Percentiles rank a stretch among this genome's conserved stretches.
phyloP scores from a whole-genome alignment of 2,797 vertebrate genomes.

The Brachyalestes nurse region DNA sequence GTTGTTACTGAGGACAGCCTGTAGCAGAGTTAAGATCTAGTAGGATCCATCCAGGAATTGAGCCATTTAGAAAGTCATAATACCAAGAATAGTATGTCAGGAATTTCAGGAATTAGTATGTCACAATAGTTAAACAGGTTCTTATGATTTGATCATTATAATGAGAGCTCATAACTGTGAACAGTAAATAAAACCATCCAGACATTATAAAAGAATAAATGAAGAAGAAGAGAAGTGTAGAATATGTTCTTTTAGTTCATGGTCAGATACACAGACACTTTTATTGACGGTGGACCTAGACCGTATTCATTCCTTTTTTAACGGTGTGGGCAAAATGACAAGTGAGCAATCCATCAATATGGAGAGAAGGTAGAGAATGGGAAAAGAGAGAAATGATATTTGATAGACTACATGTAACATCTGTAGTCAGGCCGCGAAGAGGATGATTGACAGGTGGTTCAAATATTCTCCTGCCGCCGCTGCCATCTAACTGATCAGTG shows the following conservation, averaged over 20 bases:
- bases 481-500: background rate
- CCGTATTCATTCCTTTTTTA: background rate
- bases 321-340: background rate
- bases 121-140: no score
- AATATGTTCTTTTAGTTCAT: background rate
- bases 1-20: no score
- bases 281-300: background rate
- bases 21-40: no score
- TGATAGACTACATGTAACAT: slow-evolving; percentile 10
- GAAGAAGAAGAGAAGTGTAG: no score
- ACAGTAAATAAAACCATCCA: no score
- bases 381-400: slow-evolving; percentile 7
- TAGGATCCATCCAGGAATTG: no score
- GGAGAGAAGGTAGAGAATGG: slow-evolving; percentile 41
- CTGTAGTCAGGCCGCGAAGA: slow-evolving; percentile 3
- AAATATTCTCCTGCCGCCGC: background rate
- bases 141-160: no score
- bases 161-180: no score
- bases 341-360: slow-evolving; percentile 7
- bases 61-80: no score
- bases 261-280: background rate
- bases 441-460: slow-evolving; percentile 34
- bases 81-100: no score
- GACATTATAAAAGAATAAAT: no score
- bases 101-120: no score